Base-by-base conservation (phyloP, 2,888 invertebrate species). In the Caenorhabditis sp. region DNA sequence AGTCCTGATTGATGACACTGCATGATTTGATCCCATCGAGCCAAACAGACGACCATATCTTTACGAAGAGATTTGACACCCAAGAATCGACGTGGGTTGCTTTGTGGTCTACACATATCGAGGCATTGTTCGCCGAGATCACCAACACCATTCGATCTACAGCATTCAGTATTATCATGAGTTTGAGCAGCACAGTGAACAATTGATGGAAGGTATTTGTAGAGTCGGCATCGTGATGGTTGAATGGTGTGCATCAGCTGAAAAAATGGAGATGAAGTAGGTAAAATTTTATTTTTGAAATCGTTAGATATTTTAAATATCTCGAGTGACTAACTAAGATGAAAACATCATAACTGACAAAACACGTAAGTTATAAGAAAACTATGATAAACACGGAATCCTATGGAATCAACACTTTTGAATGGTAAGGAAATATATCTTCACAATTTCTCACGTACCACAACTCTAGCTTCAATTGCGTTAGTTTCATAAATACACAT, bases 1-100 rank as follows among this genome's bases (percentile, higher is more conserved):
- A 86, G 84, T 21, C 86, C 86, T 5, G 82, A 74, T 68, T 86
- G 86, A 64, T 86, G 85, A 59, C 86, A 86, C 51, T 82, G 80
- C 85, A 86, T 84, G 60, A 84, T 83, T 69, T 86, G 86, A 66
- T 86, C 86, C 86, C 86, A 86, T 59, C 86, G 86, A 60, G 86
- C 83, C 6, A 86, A 74, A 58, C 86, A 86, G 36, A 83, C 78
- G 23, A 86, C 86, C 53, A 86, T 71, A 73, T 86, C 86, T 66
- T 84, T 86, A 24, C 85, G 75, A 43, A 86, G 78, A 17, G 84
- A 84, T 63, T 86, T 86, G 37, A 82, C 81, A 57, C 86, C 86
- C 85, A 85, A 86, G 69, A 83, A 77, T 58, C 79, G 76, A 43
- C 86, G 80, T 17, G 86, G 86, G 67, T 84, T 84, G 43, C 73